Percentiles rank a stretch among this genome's conserved stretches.
Conservation (phyloP, 1,140 invertebrate species). For the Drosophila grimshawi region DNA sequence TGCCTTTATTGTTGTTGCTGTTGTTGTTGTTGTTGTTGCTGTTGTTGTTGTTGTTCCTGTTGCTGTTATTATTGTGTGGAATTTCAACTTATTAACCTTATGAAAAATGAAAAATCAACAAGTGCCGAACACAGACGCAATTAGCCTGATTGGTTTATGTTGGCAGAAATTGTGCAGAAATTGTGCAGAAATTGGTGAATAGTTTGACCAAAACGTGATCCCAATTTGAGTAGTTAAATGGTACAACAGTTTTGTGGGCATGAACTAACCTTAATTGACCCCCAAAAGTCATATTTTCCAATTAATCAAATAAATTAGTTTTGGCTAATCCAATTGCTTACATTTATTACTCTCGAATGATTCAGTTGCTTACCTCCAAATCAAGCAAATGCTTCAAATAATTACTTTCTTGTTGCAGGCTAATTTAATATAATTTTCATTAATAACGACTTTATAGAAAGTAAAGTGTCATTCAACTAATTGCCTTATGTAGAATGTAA, state of each 20-base stretch:
- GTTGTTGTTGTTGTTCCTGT: constrained; percentile 17
- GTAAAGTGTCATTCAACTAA: too few species aligned
- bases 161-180: constrained; percentile 31
- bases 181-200: constrained; percentile 17
- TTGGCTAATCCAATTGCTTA: not conserved
- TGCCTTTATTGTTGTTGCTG: constrained; percentile 28
- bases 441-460: too few species aligned
- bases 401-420: too few species aligned
- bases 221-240: constrained; percentile 16
- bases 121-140: constrained; percentile 34
- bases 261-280: constrained; percentile 8
- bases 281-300: constrained; percentile 9
- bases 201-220: constrained; percentile 9
- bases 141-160: constrained; percentile 42
- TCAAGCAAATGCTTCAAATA: too few species aligned
- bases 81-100: constrained; percentile 76
- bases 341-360: not conserved
- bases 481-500: too few species aligned
- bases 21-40: not conserved
- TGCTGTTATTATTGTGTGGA: constrained; percentile 27
- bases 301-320: not conserved
- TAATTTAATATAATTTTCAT: too few species aligned
- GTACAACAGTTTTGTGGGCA: not conserved
- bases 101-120: constrained; percentile 69
- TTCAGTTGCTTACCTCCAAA: too few species aligned